These are phyloP conservation scores for Urophycis tenuis DNA, from an alignment of 2,797 vertebrate genomes.

Conservation along the genomic window DNA sequence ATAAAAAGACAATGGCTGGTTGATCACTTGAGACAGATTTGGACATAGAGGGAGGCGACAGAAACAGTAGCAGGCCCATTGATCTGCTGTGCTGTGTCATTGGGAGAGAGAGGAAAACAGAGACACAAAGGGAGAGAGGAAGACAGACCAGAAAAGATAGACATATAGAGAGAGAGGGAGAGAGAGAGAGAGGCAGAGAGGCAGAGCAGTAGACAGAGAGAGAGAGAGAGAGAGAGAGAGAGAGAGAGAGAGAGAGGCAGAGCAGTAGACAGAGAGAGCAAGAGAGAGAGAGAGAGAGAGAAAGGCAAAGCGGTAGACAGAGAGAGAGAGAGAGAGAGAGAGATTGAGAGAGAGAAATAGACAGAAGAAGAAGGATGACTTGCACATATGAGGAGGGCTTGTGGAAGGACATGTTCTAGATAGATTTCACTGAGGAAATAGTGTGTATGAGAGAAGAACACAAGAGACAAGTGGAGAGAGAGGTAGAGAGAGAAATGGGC, in stretches of 20 bases:
- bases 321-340: too few species aligned
- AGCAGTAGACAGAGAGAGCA: constrained; percentile 9
- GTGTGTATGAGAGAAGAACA: not conserved
- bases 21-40: not conserved
- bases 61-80: not conserved
- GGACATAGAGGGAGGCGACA: not conserved
- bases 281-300: constrained; percentile 1
- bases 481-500: not conserved
- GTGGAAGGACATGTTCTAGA: not conserved
- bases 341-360: not conserved
- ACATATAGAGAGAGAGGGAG: too few species aligned
- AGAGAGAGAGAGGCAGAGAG: too few species aligned
- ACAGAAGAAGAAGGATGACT: not conserved
- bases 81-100: constrained; percentile 23
- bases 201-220: too few species aligned
- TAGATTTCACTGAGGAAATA: not conserved
- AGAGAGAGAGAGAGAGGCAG: not conserved
- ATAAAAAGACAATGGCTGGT: not conserved
- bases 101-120: not conserved
- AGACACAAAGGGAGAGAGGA: constrained; percentile 16
- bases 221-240: constrained; percentile 9
- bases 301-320: constrained; percentile 5
- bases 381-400: not conserved
- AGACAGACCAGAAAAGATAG: too few species aligned
- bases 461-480: not conserved